phyloP scores from a whole-genome alignment of 2,888 invertebrate genomes.

The Leptogaster cylindrica region DNA sequence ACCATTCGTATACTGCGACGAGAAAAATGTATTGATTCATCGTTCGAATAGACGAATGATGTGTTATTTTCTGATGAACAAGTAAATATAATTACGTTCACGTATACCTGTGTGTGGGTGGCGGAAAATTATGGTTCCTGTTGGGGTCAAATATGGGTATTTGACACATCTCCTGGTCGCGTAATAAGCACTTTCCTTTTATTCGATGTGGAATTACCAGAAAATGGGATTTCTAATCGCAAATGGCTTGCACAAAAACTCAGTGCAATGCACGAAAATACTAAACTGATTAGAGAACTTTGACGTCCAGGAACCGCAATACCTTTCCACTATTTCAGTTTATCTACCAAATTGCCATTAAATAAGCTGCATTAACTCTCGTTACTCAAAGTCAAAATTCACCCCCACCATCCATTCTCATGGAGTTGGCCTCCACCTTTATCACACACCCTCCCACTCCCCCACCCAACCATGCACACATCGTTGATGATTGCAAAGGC shows the following conservation, averaged over 20 bases:
- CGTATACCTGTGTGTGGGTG: too few relatives aligned
- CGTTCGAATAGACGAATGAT: slow-evolving; percentile 35
- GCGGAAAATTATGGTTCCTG: too few relatives aligned
- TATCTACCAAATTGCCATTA: slow-evolving; percentile 29
- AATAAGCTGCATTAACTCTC: slow-evolving; percentile 13
- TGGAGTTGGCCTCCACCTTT: too few relatives aligned
- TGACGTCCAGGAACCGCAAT: neutral
- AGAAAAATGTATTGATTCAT: slow-evolving; percentile 39
- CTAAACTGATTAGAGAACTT: slow-evolving; percentile 11
- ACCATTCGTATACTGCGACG: slow-evolving; percentile 18
- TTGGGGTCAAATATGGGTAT: too few relatives aligned
- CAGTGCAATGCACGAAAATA: too few relatives aligned
- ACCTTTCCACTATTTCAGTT: slow-evolving; percentile 4
- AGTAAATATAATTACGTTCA: slow-evolving; percentile 42
- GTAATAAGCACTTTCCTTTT: too few relatives aligned
- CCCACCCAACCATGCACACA: too few relatives aligned
- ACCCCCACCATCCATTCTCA: neutral
- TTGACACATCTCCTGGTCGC: too few relatives aligned
- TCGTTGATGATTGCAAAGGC: slow-evolving; percentile 6
- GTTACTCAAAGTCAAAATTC: neutral
- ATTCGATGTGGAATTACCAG: too few relatives aligned
- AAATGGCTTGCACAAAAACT: too few relatives aligned
- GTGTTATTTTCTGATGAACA: slow-evolving; percentile 40
- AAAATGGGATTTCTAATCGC: too few relatives aligned
- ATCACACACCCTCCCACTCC: too few relatives aligned